Evolutionary conservation across 2,113 vertebrate genomes (phyloP), one percentile per base, ranked within the genome.

Genomic region (Amia ocellicauda): DNA sequence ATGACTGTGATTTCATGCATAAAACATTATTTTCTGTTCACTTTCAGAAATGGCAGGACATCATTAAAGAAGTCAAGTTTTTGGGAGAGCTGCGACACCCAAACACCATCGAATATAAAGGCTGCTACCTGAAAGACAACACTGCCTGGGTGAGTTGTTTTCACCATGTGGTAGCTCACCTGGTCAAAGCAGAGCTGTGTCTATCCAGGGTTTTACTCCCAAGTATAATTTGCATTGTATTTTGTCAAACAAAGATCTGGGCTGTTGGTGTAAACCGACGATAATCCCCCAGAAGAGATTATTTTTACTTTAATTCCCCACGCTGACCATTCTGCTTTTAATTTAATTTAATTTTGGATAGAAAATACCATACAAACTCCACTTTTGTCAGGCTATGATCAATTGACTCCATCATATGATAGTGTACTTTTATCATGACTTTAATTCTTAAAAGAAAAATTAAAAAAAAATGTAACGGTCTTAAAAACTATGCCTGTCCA

Each of bases 61-160:
- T 99, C 84, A 94, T 99, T 79, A 99, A 99, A 77, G 97, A 99
- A 86, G 95, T 99, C 67, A 94, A 93, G 74, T 99, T 98, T 88
- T 82, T 99, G 68, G 90, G 86, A 59, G 93, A 97, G 69, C 89
- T 99, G 74, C 94, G 93, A 73, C 95, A 99, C 76, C 97, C 96
- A 58, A 98, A 99, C 86, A 98, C 95, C 54, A 98, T 99, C 3
- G 95, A 98, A 54, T 99, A 99, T 71, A 98, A 98, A 89, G 97
- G 96, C 69, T 99, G 97, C 87, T 99, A 99, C 83, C 81, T 99
- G 82, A 98, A 98, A 71, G 97, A 99, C 66, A 95, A 98, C 71
- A 99, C 97, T 4, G 96, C 97, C 7, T 98, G 95, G 95, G 95
- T 98, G 59, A 88, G 93, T 90, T 43, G 4, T 14, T 47, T 36